These are phyloP conservation scores for Taenioides sp. DNA, from an alignment of 2,797 vertebrate species.

Conservation along the genomic window DNA sequence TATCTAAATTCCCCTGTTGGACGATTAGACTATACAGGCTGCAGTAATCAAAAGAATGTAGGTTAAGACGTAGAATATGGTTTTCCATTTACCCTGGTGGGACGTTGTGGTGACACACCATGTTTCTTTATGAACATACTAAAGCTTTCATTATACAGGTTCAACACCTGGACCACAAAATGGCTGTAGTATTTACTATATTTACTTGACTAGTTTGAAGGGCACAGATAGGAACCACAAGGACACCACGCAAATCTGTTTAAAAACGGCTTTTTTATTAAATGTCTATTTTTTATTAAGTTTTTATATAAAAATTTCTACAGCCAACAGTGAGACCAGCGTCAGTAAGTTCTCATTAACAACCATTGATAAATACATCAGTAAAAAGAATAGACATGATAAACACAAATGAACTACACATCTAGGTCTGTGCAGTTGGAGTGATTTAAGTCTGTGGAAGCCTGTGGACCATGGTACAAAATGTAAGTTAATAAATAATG, in stretches of 20 bases:
- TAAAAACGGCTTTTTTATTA: constrained; percentile 81
- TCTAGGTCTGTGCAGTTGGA: constrained; percentile 37
- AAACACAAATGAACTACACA: constrained; percentile 31
- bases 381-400: constrained; percentile 54
- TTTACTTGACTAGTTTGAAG: background rate
- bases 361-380: constrained; percentile 47
- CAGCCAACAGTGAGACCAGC: constrained; percentile 67
- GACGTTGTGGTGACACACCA: background rate
- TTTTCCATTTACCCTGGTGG: background rate
- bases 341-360: constrained; percentile 61
- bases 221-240: constrained; percentile 29
- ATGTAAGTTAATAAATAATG: constrained; percentile 73
- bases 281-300: constrained; percentile 80
- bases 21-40: background rate
- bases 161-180: background rate
- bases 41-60: background rate
- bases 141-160: background rate
- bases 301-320: constrained; percentile 82
- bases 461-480: constrained; percentile 37
- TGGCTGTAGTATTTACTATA: background rate
- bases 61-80: background rate
- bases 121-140: background rate
- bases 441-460: constrained; percentile 52
- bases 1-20: background rate
- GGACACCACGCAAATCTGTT: constrained; percentile 20